Conservation (phyloP, 2,888 invertebrate species). For the Thysanoteuthis rhombus region DNA sequence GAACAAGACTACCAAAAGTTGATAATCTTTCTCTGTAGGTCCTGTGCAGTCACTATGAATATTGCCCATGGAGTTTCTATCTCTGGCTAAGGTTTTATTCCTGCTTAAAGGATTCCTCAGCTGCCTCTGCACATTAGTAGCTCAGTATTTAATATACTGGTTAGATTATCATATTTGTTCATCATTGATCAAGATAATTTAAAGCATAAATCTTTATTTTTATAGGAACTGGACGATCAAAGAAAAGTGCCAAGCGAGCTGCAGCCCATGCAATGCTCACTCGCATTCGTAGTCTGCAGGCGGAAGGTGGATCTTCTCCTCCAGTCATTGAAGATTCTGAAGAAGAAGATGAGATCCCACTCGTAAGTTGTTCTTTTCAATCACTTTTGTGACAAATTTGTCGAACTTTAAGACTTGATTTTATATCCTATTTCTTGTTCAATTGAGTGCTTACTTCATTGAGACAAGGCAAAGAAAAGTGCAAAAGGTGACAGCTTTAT, state of each 20-base stretch:
- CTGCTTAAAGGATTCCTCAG: not conserved
- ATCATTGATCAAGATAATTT: not conserved
- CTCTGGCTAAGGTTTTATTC: too few species aligned
- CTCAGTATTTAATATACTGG: not conserved
- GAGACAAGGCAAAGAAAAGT: too few species aligned
- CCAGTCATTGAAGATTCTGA: constrained; percentile 64
- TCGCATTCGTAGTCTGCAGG: constrained; percentile 64
- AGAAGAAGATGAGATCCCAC: constrained; percentile 75
- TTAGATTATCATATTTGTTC: not conserved
- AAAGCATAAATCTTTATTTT: not conserved
- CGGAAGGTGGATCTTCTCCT: constrained; percentile 47
- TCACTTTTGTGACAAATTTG: not conserved
- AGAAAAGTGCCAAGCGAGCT: constrained; percentile 94
- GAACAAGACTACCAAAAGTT: too few species aligned
- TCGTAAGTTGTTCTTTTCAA: constrained; percentile 47
- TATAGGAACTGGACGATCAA: constrained; percentile 81
- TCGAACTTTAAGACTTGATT: not conserved
- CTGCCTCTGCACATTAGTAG: not conserved
- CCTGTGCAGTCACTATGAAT: too few species aligned
- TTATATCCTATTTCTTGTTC: too few species aligned
- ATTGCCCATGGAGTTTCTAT: too few species aligned
- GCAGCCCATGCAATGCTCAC: constrained; percentile 90
- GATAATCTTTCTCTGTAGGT: too few species aligned
- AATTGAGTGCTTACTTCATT: too few species aligned
- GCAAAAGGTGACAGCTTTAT: too few species aligned